Evolutionary conservation across 2,797 vertebrate species (phyloP).

Genomic region (Notolabrus celidotus): DNA sequence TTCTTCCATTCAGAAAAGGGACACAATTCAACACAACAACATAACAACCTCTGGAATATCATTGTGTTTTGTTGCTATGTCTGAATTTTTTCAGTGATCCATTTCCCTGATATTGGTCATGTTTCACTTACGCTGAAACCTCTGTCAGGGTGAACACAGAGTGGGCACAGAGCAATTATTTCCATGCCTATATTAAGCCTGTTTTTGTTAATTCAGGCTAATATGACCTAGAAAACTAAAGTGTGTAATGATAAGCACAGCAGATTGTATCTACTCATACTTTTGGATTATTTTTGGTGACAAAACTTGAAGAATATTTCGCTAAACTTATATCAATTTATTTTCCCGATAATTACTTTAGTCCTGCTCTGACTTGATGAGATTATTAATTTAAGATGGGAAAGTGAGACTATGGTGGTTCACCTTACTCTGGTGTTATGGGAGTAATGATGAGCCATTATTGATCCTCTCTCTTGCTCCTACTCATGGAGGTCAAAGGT

Average conservation of each 20-base stretch:
- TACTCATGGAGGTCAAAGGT: slow-evolving; percentile 58
- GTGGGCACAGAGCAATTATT: slow-evolving; percentile 38
- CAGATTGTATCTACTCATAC: slow-evolving; percentile 39
- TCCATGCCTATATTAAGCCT: slow-evolving; percentile 48
- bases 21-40: slow-evolving; percentile 17
- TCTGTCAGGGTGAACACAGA: slow-evolving; percentile 39
- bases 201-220: slow-evolving; percentile 27
- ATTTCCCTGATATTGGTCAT: slow-evolving; percentile 7
- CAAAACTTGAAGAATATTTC: slow-evolving; percentile 19
- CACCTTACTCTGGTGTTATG: slow-evolving; percentile 1
- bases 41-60: neutral
- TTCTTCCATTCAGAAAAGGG: slow-evolving; percentile 12
- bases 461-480: slow-evolving; percentile 38
- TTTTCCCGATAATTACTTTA: slow-evolving; percentile 33
- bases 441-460: slow-evolving; percentile 27
- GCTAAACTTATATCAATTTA: slow-evolving; percentile 26
- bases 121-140: slow-evolving; percentile 35
- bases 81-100: neutral
- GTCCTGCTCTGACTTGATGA: slow-evolving; percentile 24
- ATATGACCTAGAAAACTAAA: slow-evolving; percentile 62
- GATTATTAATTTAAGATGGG: slow-evolving; percentile 4
- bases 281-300: slow-evolving; percentile 29
- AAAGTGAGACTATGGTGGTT: neutral
- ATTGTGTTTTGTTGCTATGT: slow-evolving; percentile 22
- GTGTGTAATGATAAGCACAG: slow-evolving; percentile 32